Evolutionary conservation across 1,140 invertebrate species (phyloP), one percentile per base, ranked within the genome.

Genomic region (Cydia pomonella): DNA sequence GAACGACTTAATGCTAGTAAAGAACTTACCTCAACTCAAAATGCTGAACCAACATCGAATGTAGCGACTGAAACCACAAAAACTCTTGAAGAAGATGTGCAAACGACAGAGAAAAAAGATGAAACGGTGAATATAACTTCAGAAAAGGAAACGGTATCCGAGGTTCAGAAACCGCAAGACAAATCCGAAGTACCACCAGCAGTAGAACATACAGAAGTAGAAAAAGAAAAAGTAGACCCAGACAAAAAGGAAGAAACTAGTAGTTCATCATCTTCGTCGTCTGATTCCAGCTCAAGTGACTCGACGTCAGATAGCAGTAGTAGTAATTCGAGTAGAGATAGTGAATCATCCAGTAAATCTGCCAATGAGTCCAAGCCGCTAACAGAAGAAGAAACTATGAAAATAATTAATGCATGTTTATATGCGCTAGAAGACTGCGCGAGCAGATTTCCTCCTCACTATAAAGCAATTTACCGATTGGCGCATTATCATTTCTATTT

Each of bases 381-480:
- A 78, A 80, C 84, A 6, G 87, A 90, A 18, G 87, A 92, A 50
- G 90, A 94, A 79, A 90, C 94, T 25, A 89, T 90, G 80, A 87
- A 87, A 76, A 93, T 94, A 66, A 90, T 93, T 9, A 82, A 85
- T 64, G 87, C 87, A 18, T 98, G 97, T 88, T 84, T 98, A 25
- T 93, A 94, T 82, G 97, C 97, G 18, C 88, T 99, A 64, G 96
- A 97, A 92, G 95, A 97, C 78, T 99, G 98, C 87, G 94, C 97
- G 4, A 94, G 95, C 66, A 93, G 98, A 53, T 98, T 98, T 92
- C 96, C 97, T 0, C 96, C 97, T 80, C 98, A 99, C 93, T 99
- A 98, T 88, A 99, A 99, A 92, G 97, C 97, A 0, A 94, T 98
- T 29, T 99, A 98, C 89, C 94, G 98, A 77, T 88, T 99, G 33